phyloP scores from a whole-genome alignment of 1,140 invertebrate species.

The Tigriopus japonicus region DNA sequence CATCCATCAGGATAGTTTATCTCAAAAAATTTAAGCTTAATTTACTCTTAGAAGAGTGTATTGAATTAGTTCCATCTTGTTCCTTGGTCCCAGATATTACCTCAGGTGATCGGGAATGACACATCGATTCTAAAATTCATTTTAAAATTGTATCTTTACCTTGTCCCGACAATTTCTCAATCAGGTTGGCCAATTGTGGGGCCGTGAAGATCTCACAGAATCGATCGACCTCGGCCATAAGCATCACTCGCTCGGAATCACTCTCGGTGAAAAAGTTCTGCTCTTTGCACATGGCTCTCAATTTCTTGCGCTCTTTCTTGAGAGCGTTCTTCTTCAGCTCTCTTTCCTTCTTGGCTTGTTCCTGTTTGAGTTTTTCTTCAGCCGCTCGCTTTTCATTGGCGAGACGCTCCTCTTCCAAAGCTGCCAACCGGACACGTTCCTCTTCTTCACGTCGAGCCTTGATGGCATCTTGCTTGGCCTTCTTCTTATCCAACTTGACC shows the following conservation, averaged over 20 bases:
- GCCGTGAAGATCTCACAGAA: slow-evolving; percentile 56
- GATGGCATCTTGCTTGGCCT: slow-evolving; percentile 70
- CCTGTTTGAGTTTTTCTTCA: slow-evolving; percentile 52
- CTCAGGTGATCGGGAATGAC: too few species aligned
- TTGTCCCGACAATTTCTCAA: slow-evolving; percentile 39
- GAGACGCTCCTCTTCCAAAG: slow-evolving; percentile 38
- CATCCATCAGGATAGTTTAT: too few species aligned
- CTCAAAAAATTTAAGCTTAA: too few species aligned
- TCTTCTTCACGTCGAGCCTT: slow-evolving; percentile 36
- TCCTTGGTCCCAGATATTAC: too few species aligned
- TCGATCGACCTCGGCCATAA: slow-evolving; percentile 76
- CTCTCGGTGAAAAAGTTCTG: slow-evolving; percentile 60
- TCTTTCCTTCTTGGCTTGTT: slow-evolving; percentile 64
- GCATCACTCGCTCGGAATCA: slow-evolving; percentile 48
- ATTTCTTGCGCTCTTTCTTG: slow-evolving; percentile 56
- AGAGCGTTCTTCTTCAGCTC: slow-evolving; percentile 60
- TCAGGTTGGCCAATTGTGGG: slow-evolving; percentile 45
- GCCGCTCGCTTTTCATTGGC: slow-evolving; percentile 65
- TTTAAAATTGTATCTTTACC: too few species aligned
- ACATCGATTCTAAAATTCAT: too few species aligned
- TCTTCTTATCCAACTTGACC: slow-evolving; percentile 65
- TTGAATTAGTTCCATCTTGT: too few species aligned
- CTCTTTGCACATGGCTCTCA: slow-evolving; percentile 66
- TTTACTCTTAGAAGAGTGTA: too few species aligned
- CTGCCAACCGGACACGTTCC: slow-evolving; percentile 30